phyloP scores from a whole-genome alignment of 2,797 vertebrate species.

The Gallinago nigripennis region DNA sequence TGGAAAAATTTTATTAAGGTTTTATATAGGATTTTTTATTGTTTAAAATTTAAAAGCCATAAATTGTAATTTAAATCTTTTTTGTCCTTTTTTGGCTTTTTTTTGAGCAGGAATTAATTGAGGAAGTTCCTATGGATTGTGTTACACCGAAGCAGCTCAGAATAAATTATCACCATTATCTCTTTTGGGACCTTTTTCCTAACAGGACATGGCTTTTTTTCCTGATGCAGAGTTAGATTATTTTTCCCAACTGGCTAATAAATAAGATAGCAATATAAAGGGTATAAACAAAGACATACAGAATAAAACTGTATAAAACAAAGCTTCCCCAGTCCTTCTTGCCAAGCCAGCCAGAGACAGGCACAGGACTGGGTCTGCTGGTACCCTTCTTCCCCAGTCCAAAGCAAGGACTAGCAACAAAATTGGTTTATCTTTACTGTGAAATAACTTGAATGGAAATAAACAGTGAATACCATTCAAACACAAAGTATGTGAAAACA shows the following conservation, averaged over 20 bases:
- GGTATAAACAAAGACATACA: background rate
- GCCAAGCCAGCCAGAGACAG: background rate
- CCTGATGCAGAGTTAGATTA: background rate
- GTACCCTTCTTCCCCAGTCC: background rate
- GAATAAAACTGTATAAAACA: background rate
- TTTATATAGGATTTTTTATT: background rate
- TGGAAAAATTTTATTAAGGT: background rate
- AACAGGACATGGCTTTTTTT: background rate
- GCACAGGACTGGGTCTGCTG: accelerated
- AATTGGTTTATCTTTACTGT: background rate
- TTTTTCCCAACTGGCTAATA: background rate
- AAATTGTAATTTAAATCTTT: background rate
- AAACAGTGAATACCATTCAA: background rate
- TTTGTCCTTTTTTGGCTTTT: background rate
- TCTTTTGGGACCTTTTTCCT: background rate
- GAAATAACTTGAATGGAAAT: background rate
- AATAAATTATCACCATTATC: background rate
- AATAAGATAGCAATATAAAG: background rate
- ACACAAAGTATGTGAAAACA: background rate
- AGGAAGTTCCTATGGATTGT: background rate
- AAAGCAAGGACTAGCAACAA: background rate
- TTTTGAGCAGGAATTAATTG: background rate
- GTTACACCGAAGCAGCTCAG: background rate
- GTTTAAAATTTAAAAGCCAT: background rate
- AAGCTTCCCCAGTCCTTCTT: background rate